Percentiles rank a stretch among this genome's conserved stretches.
These are phyloP conservation scores for Rissa tridactyla DNA, from an alignment of 2,113 vertebrate genomes.

Conservation along the genomic window DNA sequence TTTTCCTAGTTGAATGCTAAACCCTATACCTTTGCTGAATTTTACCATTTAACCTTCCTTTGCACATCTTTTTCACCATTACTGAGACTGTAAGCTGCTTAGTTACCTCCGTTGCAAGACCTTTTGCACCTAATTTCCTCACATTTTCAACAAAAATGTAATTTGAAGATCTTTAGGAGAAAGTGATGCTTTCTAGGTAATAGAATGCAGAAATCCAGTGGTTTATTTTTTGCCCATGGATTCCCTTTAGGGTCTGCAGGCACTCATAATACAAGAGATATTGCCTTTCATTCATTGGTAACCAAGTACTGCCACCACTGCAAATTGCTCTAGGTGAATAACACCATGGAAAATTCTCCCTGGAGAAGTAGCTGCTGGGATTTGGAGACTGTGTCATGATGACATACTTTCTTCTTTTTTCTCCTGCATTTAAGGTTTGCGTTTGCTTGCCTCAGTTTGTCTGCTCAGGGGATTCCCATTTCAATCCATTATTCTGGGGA, in stretches of 20 bases:
- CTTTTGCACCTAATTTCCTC: neutral
- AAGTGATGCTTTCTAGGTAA: neutral
- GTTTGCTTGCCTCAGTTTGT: neutral
- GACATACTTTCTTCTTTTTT: neutral
- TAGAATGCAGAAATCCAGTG: neutral
- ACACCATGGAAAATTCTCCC: neutral
- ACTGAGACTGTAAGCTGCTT: neutral
- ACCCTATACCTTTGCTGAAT: neutral
- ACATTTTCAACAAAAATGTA: neutral
- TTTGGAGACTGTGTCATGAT: neutral
- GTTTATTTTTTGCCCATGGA: neutral
- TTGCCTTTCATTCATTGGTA: neutral
- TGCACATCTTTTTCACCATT: neutral
- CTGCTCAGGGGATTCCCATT: neutral
- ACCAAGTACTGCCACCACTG: neutral
- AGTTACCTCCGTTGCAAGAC: neutral
- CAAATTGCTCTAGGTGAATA: neutral
- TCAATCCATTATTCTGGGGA: neutral
- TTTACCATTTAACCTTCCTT: neutral
- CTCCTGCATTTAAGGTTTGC: neutral
- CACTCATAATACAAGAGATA: neutral
- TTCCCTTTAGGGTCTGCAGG: constrained; percentile 4
- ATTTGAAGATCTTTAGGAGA: neutral
- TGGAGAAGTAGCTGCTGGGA: neutral
- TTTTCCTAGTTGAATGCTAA: neutral